phyloP scores from a whole-genome alignment of 92 coral and sea anemone genomes.

The Muricea muricata region DNA sequence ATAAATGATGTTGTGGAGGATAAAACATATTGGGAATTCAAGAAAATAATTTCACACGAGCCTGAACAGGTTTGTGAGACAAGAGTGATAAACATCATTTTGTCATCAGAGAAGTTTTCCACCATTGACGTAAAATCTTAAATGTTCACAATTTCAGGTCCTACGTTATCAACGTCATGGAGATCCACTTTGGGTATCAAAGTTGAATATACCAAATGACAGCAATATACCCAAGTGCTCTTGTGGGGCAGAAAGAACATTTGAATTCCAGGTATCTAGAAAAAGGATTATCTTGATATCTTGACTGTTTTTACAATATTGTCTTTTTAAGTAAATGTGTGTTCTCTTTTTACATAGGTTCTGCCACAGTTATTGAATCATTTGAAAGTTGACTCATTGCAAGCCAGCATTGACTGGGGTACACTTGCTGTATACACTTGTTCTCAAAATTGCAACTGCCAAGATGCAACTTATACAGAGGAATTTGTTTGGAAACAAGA shows the following conservation, averaged over 20 bases:
- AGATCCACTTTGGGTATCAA: conserved; percentile 90
- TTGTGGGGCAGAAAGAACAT: conserved; percentile 90
- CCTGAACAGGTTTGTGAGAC: conserved; percentile 82
- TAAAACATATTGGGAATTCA: conserved; percentile 79
- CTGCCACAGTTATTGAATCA: conserved; percentile 97
- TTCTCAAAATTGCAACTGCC: conserved; percentile 70
- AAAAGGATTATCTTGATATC: too few species aligned
- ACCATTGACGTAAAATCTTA: too few species aligned
- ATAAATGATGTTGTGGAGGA: conserved; percentile 72
- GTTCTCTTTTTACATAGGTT: conserved; percentile 56
- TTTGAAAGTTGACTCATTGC: conserved; percentile 75
- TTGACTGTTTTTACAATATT: neutral
- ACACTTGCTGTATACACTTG: conserved; percentile 90
- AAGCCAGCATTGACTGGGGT: conserved; percentile 97
- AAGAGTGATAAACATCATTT: too few species aligned
- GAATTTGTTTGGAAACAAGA: conserved; percentile 99
- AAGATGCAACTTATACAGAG: conserved; percentile 57
- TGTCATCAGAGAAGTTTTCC: too few species aligned
- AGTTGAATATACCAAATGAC: conserved; percentile 61
- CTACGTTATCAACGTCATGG: conserved; percentile 82
- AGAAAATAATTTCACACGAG: conserved; percentile 75
- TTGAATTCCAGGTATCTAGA: conserved; percentile 99
- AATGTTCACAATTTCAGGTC: conserved; percentile 53
- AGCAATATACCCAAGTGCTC: conserved; percentile 72
- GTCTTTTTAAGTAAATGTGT: too few species aligned